Evolutionary conservation across 1,140 invertebrate species (phyloP).

Genomic region (Eciton burchellii): DNA sequence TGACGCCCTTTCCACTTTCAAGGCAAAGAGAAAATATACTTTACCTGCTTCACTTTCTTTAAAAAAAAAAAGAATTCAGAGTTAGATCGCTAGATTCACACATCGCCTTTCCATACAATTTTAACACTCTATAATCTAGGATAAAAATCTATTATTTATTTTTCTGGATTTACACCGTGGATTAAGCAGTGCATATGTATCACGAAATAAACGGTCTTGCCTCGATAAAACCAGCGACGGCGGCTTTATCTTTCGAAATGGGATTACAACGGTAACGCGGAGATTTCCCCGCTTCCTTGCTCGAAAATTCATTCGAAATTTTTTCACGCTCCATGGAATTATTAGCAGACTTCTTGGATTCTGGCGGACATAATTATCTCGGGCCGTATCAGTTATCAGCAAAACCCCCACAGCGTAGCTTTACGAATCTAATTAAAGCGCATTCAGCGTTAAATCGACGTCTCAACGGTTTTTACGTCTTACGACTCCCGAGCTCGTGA

Average conservation of each 20-base stretch:
- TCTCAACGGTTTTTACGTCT: neutral
- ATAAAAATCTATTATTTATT: constrained; percentile 40
- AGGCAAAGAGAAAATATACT: constrained; percentile 9
- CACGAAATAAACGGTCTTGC: neutral
- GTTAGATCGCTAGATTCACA: constrained; percentile 15
- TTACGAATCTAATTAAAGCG: constrained; percentile 27
- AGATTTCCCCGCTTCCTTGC: neutral
- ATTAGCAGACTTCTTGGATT: neutral
- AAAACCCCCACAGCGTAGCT: constrained; percentile 10
- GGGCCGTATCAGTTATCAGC: neutral
- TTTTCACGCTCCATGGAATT: constrained; percentile 1
- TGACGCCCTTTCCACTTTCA: neutral
- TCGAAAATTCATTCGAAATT: neutral
- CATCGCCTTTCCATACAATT: neutral
- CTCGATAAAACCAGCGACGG: neutral
- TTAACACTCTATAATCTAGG: too few relatives aligned
- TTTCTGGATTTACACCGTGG: neutral
- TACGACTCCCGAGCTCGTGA: neutral
- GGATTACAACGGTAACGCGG: neutral
- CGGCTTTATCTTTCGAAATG: constrained; percentile 3
- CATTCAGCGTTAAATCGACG: neutral
- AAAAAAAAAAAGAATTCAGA: constrained; percentile 6
- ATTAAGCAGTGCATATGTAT: constrained; percentile 15
- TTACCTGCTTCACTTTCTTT: constrained; percentile 2
- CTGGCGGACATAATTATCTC: neutral